phyloP scores from a whole-genome alignment of 2,113 vertebrate genomes.

The Pterocles orientalis region DNA sequence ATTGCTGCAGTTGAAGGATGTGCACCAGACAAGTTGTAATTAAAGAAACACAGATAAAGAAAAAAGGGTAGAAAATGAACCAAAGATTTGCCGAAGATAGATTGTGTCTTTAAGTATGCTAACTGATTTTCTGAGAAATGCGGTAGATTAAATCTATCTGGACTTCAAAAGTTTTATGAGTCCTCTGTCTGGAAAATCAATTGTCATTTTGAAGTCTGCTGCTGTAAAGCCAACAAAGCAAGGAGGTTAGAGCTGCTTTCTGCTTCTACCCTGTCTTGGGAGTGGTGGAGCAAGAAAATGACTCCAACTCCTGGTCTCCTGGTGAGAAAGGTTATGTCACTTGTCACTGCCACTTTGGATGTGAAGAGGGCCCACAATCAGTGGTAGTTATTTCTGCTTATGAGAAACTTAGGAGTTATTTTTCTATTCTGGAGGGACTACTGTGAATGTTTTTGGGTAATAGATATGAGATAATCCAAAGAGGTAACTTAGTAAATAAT shows the following conservation, averaged over 20 bases:
- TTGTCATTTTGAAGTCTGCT: neutral
- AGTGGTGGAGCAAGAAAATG: neutral
- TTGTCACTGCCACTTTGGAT: neutral
- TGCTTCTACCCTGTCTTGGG: neutral
- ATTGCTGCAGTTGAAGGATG: conserved; percentile 33
- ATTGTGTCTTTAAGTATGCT: neutral
- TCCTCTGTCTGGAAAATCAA: conserved; percentile 1
- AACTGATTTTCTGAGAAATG: conserved; percentile 22
- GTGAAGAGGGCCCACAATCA: fast-evolving
- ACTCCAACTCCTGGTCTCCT: neutral
- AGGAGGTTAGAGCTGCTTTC: neutral
- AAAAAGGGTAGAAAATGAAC: neutral
- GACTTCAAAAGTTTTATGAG: neutral
- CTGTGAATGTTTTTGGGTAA: neutral
- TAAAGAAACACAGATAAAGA: conserved; percentile 52
- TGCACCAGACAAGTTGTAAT: conserved; percentile 30
- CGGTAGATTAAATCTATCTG: conserved; percentile 13
- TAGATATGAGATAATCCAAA: neutral
- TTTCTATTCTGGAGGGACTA: fast-evolving
- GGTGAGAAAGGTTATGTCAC: neutral
- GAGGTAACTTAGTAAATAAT: neutral
- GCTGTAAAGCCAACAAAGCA: neutral
- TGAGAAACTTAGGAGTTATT: too few relatives aligned
- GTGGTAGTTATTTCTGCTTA: neutral
- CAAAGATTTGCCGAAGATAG: neutral